Evolutionary conservation across 2,888 invertebrate species (phyloP), one percentile per base, ranked within the genome.

Genomic region (Deilephila elpenor): DNA sequence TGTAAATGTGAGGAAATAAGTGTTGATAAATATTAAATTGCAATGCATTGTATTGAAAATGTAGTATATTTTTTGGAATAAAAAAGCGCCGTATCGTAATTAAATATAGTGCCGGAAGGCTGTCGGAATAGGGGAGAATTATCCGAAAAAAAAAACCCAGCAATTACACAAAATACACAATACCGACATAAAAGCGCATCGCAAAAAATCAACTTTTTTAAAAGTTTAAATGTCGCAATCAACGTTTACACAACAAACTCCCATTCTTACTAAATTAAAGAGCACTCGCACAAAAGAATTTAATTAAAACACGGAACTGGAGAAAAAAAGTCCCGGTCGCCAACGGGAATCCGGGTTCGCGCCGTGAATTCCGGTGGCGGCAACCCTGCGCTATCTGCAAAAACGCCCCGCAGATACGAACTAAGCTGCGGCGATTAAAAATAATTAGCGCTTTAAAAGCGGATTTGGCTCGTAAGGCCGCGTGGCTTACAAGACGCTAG

Each of bases 401-500:
- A 85, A 86, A 84, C 84, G 79, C 78, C 78, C 77, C 76, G 77
- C 78, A 80, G 81, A 83, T 84, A 83, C 83, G 56, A 71, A 84
- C 82, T 82, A 82, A 87, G 83, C 84, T 77, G 79, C 72, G 78
- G 79, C 84, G 86, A 87, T 91, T 91, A 89, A 91, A 92, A 89
- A 91, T 92, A 90, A 92, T 92, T 89, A 91, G 88, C 85, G 79
- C 82, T 85, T 83, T 82, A 82, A 79, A 86, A 80, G 83, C 86
- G 84, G 85, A 82, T 84, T 85, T 83, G 82, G 77, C 79, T 79
- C 76, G 79, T 80, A 80, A 82, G 82, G 85, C 83, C 78, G 82
- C 77, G 81, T 80, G 67, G 80, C 78, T 78, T 82, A 83, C 82
- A 76, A 79, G 78, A 78, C 71, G 71, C 71, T 73, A 71, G 73